Percentiles rank a stretch among this genome's conserved stretches.
These are phyloP conservation scores for Ceratothoa steindachneri DNA, from an alignment of 2,888 invertebrate species.

Conservation along the genomic window DNA sequence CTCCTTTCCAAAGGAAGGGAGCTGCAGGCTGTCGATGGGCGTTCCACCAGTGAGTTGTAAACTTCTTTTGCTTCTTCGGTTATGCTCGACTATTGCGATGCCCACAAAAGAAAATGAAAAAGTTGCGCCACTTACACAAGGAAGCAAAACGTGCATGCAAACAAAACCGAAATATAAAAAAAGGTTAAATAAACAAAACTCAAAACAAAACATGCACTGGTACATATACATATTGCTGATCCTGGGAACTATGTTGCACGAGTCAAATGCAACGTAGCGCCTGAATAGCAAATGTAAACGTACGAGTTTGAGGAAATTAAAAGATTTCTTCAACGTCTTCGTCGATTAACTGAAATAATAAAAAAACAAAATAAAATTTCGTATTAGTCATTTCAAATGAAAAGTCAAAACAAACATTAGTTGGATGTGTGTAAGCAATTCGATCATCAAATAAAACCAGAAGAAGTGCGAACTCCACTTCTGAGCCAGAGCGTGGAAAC, in stretches of 20 bases:
- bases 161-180: conserved; percentile 51
- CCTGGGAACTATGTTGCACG: background rate
- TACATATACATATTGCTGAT: conserved; percentile 23
- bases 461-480: no score
- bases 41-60: conserved; percentile 85
- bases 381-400: background rate
- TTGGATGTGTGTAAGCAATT: no score
- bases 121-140: no score
- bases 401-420: no score
- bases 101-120: conserved; percentile 52
- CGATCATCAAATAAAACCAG: no score
- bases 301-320: background rate
- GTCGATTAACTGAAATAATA: conserved; percentile 2
- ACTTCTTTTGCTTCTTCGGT: conserved; percentile 87
- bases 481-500: no score
- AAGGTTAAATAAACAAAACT: conserved; percentile 50
- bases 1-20: conserved; percentile 47
- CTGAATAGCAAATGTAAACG: background rate
- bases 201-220: conserved; percentile 48
- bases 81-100: conserved; percentile 65
- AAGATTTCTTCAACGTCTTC: conserved; percentile 3
- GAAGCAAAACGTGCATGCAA: conserved; percentile 33
- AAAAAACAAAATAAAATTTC: background rate
- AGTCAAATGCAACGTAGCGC: conserved; percentile 15
- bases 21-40: conserved; percentile 56